These are phyloP conservation scores for Crematogaster levior DNA, from an alignment of 2,888 invertebrate species.

Conservation along the genomic window DNA sequence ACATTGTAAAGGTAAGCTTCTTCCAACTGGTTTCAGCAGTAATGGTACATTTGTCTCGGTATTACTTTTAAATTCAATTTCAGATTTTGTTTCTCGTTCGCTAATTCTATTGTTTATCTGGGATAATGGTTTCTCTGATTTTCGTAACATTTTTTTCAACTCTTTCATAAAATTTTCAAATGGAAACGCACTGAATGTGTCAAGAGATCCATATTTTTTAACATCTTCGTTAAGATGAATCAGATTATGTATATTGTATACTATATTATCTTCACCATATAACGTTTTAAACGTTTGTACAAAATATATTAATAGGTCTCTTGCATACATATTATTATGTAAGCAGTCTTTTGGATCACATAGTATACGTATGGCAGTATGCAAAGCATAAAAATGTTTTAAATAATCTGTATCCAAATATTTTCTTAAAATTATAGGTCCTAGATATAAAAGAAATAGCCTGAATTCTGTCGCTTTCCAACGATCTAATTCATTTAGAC, in stretches of 20 bases:
- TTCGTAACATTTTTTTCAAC: not conserved
- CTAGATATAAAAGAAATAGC: too few species aligned
- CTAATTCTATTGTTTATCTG: not conserved
- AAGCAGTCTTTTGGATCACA: not conserved
- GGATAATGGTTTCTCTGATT: not conserved
- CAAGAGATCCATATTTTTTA: not conserved
- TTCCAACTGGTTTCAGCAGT: too few species aligned
- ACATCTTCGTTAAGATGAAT: not conserved
- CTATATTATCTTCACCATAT: slow-evolving; percentile 3
- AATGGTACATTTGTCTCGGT: too few species aligned
- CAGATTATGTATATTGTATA: too few species aligned
- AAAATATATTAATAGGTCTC: not conserved
- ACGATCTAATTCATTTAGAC: too few species aligned
- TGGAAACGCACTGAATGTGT: slow-evolving; percentile 8
- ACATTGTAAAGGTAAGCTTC: not conserved
- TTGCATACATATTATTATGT: not conserved
- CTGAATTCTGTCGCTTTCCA: too few species aligned
- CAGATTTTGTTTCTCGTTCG: too few species aligned
- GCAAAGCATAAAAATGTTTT: too few species aligned
- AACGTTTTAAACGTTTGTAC: not conserved
- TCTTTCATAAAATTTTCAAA: not conserved
- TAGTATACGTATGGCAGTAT: not conserved
- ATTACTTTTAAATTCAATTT: too few species aligned
- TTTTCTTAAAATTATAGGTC: too few species aligned
- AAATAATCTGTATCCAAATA: too few species aligned